Evolutionary conservation across 2,888 invertebrate genomes (phyloP).

Genomic region (Agrochola lychnidis): DNA sequence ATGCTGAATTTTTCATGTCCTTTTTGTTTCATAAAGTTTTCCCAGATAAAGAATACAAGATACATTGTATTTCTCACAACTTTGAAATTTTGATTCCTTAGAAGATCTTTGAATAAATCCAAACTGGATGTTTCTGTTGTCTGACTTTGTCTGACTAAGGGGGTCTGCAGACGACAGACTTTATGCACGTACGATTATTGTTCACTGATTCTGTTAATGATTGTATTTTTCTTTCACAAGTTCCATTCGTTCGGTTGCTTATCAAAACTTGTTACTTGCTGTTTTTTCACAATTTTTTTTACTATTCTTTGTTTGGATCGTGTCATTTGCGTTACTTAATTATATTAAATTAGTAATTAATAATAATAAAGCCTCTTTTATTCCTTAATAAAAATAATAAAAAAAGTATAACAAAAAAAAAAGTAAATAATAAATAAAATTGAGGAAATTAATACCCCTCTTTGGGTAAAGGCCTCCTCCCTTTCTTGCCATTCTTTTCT

Average conservation of each 20-base stretch:
- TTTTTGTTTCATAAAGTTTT: slow-evolving; percentile 29
- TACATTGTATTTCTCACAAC: slow-evolving; percentile 45
- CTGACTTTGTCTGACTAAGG: slow-evolving; percentile 14
- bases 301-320: not conserved
- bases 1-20: slow-evolving; percentile 27
- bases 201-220: slow-evolving; percentile 43
- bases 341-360: not conserved
- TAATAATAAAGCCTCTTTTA: no score
- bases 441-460: no score
- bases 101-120: slow-evolving; percentile 43
- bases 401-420: no score
- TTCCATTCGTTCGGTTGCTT: slow-evolving; percentile 7
- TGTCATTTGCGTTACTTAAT: not conserved
- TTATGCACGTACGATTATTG: slow-evolving; percentile 43
- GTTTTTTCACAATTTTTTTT: not conserved
- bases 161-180: slow-evolving; percentile 30
- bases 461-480: no score
- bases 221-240: slow-evolving; percentile 32
- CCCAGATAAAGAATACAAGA: slow-evolving; percentile 6
- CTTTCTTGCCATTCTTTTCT: no score
- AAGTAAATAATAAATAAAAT: no score
- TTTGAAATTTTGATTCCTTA: slow-evolving; percentile 46
- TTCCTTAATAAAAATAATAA: no score
- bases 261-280: not conserved
- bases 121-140: slow-evolving; percentile 19